Conservation (phyloP, 2,888 invertebrate species). For the Acheta domesticus region DNA sequence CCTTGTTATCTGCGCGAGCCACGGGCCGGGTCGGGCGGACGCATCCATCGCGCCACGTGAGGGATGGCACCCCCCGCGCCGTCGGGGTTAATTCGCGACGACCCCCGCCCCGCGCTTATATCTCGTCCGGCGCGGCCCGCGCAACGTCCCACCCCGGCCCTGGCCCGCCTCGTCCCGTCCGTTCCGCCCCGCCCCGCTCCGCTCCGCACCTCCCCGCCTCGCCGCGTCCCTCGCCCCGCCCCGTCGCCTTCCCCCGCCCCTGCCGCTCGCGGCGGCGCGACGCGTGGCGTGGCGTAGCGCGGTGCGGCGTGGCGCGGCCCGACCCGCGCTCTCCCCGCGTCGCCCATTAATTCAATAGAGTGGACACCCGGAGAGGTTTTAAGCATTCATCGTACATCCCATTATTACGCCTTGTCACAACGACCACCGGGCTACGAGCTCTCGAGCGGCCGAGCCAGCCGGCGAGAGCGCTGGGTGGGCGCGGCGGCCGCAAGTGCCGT, state of each 20-base stretch:
- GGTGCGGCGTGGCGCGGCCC: too few relatives aligned
- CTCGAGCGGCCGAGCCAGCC: neutral
- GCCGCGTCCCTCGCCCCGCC: neutral
- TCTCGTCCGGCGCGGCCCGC: neutral
- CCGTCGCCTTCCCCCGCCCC: neutral
- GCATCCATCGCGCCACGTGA: conserved; percentile 6
- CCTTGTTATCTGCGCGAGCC: conserved; percentile 8
- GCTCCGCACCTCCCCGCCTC: neutral
- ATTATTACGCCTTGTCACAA: conserved; percentile 18
- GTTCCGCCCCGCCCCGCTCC: neutral
- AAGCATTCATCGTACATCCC: conserved; percentile 18
- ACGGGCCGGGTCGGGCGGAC: conserved; percentile 18
- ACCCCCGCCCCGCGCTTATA: neutral
- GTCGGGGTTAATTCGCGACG: conserved; percentile 1
- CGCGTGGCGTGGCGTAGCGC: neutral
- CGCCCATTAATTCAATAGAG: conserved; percentile 18
- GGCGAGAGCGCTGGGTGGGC: neutral
- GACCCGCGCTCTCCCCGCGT: neutral
- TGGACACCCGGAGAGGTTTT: conserved; percentile 18
- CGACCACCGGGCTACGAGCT: neutral
- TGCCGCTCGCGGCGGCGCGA: neutral
- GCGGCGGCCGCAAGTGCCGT: neutral
- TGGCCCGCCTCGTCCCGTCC: neutral
- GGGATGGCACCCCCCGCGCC: neutral
- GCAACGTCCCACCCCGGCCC: neutral